Evolutionary conservation across 1,140 invertebrate genomes (phyloP).

Genomic region (Danaus melanippus): DNA sequence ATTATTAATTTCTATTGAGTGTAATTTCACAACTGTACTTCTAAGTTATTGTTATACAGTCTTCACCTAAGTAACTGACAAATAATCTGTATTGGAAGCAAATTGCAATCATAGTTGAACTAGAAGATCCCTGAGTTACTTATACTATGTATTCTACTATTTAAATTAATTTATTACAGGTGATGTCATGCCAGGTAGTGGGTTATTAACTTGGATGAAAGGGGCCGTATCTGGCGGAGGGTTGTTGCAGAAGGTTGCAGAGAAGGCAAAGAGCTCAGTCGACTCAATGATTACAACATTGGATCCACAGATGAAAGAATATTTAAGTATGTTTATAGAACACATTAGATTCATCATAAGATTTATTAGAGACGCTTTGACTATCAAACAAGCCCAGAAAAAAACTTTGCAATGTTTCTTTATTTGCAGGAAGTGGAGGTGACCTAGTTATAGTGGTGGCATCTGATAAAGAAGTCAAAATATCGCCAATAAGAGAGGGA

Average conservation of each 20-base stretch:
- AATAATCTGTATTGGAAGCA: too few relatives aligned
- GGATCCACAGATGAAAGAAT: conserved; percentile 92
- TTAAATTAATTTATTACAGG: conserved; percentile 32
- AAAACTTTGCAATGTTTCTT: conserved; percentile 5
- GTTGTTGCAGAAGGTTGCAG: conserved; percentile 66
- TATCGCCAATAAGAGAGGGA: conserved; percentile 85
- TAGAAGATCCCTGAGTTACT: too few relatives aligned
- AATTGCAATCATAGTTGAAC: too few relatives aligned
- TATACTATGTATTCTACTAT: too few relatives aligned
- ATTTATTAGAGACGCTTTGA: conserved; percentile 2
- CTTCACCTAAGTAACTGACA: too few relatives aligned
- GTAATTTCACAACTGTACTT: too few relatives aligned
- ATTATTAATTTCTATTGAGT: too few relatives aligned
- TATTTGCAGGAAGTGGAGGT: conserved; percentile 81
- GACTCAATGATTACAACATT: conserved; percentile 90
- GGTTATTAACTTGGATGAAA: conserved; percentile 74
- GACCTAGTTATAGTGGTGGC: conserved; percentile 84
- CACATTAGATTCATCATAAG: neutral
- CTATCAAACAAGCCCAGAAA: too few relatives aligned
- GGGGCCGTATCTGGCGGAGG: conserved; percentile 72
- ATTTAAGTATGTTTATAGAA: conserved; percentile 78
- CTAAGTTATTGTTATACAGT: too few relatives aligned
- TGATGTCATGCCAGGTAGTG: conserved; percentile 68
- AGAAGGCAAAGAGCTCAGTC: conserved; percentile 88
- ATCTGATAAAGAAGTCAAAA: conserved; percentile 83